Conservation (phyloP, 2,113 vertebrate species). For the Gadus macrocephalus region DNA sequence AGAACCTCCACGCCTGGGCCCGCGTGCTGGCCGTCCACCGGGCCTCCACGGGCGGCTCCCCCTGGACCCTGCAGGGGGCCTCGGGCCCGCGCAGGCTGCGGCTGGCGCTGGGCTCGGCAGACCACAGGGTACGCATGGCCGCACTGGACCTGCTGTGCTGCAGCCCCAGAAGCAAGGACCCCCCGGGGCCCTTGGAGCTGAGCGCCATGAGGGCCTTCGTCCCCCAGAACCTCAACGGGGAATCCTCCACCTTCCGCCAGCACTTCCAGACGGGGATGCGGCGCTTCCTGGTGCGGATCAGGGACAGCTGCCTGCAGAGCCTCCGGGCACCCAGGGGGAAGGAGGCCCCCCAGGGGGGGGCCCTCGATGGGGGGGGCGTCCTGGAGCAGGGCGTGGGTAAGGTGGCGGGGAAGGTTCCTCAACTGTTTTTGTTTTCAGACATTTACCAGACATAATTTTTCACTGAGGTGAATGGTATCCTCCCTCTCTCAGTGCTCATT, state of each 20-base stretch:
- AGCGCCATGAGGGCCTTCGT: slow-evolving; percentile 71
- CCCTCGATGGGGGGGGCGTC: slow-evolving; percentile 7
- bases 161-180: slow-evolving; percentile 74
- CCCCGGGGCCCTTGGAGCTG: slow-evolving; percentile 65
- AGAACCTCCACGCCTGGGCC: slow-evolving; percentile 79
- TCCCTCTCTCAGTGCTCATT: no score
- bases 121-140: slow-evolving; percentile 78
- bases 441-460: no score
- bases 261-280: slow-evolving; percentile 76
- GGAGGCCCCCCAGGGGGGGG: slow-evolving; percentile 6
- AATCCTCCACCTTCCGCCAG: slow-evolving; percentile 84
- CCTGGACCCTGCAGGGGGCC: slow-evolving; percentile 46
- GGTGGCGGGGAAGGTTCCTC: slow-evolving; percentile 14
- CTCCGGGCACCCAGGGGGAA: slow-evolving; percentile 57
- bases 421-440: no score
- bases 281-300: slow-evolving; percentile 77
- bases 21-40: slow-evolving; percentile 72
- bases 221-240: slow-evolving; percentile 80
- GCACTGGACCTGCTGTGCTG: slow-evolving; percentile 77
- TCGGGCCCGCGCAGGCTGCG: slow-evolving; percentile 56
- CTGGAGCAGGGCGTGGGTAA: slow-evolving; percentile 77
- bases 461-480: no score
- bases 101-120: slow-evolving; percentile 66
- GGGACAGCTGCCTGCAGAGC: slow-evolving; percentile 77
- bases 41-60: slow-evolving; percentile 50